phyloP scores from a whole-genome alignment of 64 coral and sea anemone genomes.

The Exaiptasia diaphana region DNA sequence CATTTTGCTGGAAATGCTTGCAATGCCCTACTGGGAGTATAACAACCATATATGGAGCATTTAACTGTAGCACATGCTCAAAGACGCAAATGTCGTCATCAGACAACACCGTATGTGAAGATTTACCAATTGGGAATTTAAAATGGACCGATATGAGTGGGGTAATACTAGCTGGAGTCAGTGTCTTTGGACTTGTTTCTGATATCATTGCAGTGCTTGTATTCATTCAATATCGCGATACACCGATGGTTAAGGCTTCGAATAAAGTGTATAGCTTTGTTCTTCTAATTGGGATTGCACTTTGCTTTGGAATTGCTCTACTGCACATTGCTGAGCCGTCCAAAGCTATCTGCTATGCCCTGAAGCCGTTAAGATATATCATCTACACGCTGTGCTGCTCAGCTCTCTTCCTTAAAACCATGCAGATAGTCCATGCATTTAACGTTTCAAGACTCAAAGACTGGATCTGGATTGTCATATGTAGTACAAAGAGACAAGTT shows the following conservation, averaged over 20 bases:
- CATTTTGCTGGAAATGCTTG: conserved; percentile 67
- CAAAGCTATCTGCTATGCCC: conserved; percentile 2
- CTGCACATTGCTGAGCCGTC: conserved; percentile 10
- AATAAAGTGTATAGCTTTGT: conserved; percentile 39
- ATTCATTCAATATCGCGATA: conserved; percentile 16
- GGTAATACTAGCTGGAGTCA: background rate
- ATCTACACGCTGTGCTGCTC: conserved; percentile 35
- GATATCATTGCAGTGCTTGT: background rate
- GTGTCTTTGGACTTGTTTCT: background rate
- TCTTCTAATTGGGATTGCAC: conserved; percentile 8
- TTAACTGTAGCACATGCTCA: conserved; percentile 52
- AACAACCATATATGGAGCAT: background rate
- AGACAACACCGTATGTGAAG: conserved; percentile 21
- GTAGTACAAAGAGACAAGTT: conserved; percentile 14
- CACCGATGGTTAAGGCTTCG: conserved; percentile 55
- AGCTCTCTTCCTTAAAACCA: conserved; percentile 44
- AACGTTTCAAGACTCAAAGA: background rate
- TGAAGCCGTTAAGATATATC: conserved; percentile 14
- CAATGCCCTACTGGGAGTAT: conserved; percentile 19
- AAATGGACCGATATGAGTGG: background rate
- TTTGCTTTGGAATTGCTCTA: conserved; percentile 20
- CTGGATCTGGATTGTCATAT: background rate
- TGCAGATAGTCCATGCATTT: conserved; percentile 47
- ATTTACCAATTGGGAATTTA: conserved; percentile 10
- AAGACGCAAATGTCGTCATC: conserved; percentile 12